phyloP scores from a whole-genome alignment of 2,113 vertebrate genomes.

The Haplotaxodon microlepis region DNA sequence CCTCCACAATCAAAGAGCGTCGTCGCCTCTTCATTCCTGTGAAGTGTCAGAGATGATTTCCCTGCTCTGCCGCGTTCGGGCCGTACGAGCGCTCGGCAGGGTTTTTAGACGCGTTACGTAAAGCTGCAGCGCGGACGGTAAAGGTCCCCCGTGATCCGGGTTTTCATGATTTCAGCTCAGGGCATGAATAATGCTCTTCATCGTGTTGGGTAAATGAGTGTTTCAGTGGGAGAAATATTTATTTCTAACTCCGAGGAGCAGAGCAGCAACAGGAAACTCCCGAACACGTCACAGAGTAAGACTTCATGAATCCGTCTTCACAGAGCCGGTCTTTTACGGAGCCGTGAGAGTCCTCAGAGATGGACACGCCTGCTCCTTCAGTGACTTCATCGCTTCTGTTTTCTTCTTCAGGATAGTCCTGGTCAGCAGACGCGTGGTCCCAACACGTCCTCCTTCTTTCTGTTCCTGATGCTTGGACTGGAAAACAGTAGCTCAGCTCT shows the following conservation, averaged over 20 bases:
- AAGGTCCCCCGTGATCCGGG: background rate
- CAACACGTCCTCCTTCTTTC: background rate
- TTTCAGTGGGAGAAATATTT: background rate
- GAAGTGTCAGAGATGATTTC: slow-evolving; percentile 13
- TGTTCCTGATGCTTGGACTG: background rate
- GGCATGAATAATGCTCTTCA: slow-evolving; percentile 44
- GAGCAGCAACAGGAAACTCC: background rate
- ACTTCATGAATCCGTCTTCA: background rate
- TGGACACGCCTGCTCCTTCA: background rate
- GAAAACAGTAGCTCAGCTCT: background rate
- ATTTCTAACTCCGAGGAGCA: slow-evolving; percentile 8
- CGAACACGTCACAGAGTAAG: background rate
- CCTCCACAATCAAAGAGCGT: slow-evolving; percentile 42
- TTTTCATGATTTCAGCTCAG: background rate
- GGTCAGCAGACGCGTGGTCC: background rate
- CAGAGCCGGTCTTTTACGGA: background rate
- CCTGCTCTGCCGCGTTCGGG: background rate
- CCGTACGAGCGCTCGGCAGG: background rate
- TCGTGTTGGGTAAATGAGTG: background rate
- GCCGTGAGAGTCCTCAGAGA: background rate
- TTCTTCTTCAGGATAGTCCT: background rate
- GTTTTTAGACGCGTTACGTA: slow-evolving; percentile 6
- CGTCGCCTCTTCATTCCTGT: slow-evolving; percentile 8
- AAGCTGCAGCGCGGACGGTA: background rate
- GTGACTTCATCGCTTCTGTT: background rate